Conservation (phyloP, 2,888 invertebrate species). For the Pollenia griseotomentosa region DNA sequence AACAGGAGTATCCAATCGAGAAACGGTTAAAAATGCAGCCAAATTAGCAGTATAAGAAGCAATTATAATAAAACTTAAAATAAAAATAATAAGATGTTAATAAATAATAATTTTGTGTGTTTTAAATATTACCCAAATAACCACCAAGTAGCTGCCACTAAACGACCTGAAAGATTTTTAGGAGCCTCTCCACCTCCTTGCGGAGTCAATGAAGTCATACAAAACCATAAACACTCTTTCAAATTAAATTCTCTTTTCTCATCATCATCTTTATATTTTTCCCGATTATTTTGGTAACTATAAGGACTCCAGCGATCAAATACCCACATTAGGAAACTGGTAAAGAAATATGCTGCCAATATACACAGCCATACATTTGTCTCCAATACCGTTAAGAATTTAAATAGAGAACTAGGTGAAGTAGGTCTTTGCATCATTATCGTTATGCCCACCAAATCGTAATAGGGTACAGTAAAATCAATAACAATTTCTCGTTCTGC, state of each 20-base stretch:
- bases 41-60: constrained; percentile 99
- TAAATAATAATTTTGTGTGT: not conserved
- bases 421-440: constrained; percentile 97
- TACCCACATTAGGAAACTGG: constrained; percentile 96
- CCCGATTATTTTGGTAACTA: constrained; percentile 97
- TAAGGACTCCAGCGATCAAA: constrained; percentile 99
- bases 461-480: constrained; percentile 99
- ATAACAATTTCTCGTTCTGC: constrained; percentile 98
- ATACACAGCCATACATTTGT: constrained; percentile 99
- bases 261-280: constrained; percentile 96
- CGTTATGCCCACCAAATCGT: constrained; percentile 98
- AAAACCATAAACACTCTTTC: constrained; percentile 99
- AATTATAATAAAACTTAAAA: constrained; percentile 95
- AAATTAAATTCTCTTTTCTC: constrained; percentile 97
- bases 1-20: constrained; percentile 95
- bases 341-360: constrained; percentile 96
- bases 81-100: not conserved
- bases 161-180: constrained; percentile 96
- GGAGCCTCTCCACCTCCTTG: constrained; percentile 98
- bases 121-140: constrained; percentile 90
- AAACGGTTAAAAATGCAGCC: constrained; percentile 98
- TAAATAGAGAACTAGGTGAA: constrained; percentile 96
- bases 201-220: constrained; percentile 98
- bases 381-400: constrained; percentile 97
- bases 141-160: constrained; percentile 99